Conservation (phyloP, 2,113 vertebrate genomes). For the Platanista minor region DNA sequence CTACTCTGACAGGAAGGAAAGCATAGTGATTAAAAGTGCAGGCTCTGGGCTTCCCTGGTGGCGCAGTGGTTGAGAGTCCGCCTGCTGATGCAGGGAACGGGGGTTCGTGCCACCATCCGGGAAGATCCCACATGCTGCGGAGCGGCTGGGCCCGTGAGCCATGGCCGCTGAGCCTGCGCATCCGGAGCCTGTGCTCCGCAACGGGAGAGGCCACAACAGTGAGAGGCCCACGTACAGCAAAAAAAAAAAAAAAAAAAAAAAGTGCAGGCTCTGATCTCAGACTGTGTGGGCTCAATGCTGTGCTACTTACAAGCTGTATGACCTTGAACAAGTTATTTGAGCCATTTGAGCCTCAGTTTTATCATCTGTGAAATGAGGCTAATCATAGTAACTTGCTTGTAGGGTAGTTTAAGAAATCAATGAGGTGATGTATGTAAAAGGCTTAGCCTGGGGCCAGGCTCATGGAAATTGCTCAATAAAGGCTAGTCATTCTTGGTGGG, state of each 20-base stretch:
- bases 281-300: neutral
- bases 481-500: neutral
- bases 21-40: neutral
- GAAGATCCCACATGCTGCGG: no score
- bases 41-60: no score
- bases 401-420: neutral
- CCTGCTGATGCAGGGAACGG: no score
- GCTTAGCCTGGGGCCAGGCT: neutral
- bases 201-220: no score
- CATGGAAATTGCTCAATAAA: neutral
- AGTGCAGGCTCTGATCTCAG: neutral
- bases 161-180: no score
- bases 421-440: neutral
- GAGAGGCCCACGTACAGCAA: no score
- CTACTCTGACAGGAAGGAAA: neutral
- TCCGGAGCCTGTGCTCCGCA: no score
- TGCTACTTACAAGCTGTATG: neutral
- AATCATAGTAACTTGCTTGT: neutral
- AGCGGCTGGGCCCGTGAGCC: no score
- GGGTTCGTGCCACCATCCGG: no score
- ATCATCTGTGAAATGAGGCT: slow-evolving; percentile 39
- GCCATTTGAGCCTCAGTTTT: neutral
- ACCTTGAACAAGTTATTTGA: neutral
- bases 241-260: no score
- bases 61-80: no score